Evolutionary conservation across 2,888 invertebrate genomes (phyloP).

Genomic region (Pherbina coryleti): DNA sequence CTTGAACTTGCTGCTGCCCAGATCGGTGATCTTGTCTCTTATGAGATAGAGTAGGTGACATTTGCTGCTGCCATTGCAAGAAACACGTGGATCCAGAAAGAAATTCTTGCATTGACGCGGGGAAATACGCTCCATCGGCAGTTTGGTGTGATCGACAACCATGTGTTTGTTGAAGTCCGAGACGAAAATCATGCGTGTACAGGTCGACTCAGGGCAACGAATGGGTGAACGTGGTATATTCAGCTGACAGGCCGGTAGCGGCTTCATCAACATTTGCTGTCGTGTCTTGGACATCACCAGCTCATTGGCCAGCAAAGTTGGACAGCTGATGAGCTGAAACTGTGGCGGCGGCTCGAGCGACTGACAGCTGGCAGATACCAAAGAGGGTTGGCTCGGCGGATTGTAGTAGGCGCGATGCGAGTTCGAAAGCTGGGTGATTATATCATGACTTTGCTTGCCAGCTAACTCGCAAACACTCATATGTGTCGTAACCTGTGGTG

Average conservation of each 20-base stretch:
- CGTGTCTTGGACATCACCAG: slow-evolving; percentile 35
- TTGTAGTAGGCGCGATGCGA: slow-evolving; percentile 46
- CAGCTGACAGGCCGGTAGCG: slow-evolving; percentile 40
- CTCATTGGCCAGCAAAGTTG: slow-evolving; percentile 40
- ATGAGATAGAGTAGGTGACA: slow-evolving; percentile 61
- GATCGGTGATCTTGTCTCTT: slow-evolving; percentile 56
- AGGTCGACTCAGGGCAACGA: slow-evolving; percentile 58
- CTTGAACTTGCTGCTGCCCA: slow-evolving; percentile 54
- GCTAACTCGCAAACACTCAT: neutral
- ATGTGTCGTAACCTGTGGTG: neutral
- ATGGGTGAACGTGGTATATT: slow-evolving; percentile 57
- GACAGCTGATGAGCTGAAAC: slow-evolving; percentile 50
- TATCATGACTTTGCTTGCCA: slow-evolving; percentile 16
- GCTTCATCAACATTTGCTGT: slow-evolving; percentile 33
- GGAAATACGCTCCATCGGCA: slow-evolving; percentile 60
- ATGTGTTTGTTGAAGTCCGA: slow-evolving; percentile 63
- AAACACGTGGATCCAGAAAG: slow-evolving; percentile 57
- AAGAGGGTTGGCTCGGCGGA: slow-evolving; percentile 11
- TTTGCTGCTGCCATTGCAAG: slow-evolving; percentile 50
- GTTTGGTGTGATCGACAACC: slow-evolving; percentile 55
- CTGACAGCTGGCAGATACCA: slow-evolving; percentile 28
- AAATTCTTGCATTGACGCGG: slow-evolving; percentile 59
- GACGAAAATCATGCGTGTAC: slow-evolving; percentile 56
- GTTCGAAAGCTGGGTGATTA: slow-evolving; percentile 40
- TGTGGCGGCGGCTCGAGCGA: slow-evolving; percentile 48